phyloP scores from a whole-genome alignment of 1,140 invertebrate species.

The Brachionus calyciflorus region DNA sequence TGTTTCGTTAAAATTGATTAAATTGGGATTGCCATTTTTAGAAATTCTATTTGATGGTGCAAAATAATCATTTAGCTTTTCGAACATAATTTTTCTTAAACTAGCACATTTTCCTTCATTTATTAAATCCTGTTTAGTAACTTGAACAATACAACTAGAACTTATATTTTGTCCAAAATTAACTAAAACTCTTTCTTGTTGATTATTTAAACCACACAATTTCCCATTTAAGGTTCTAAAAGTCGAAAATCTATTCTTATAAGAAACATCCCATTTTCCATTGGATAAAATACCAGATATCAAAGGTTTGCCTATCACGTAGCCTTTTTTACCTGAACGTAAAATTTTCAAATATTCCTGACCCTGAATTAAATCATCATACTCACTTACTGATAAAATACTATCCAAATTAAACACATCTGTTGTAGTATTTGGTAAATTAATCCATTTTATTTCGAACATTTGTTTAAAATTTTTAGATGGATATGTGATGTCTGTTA shows the following conservation, averaged over 20 bases:
- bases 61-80: slow-evolving; percentile 44
- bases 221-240: slow-evolving; percentile 28
- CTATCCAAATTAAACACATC: not conserved
- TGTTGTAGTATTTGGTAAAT: not conserved
- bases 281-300: slow-evolving; percentile 2
- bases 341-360: not conserved
- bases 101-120: not conserved
- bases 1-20: not conserved
- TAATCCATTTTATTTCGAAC: slow-evolving; percentile 38
- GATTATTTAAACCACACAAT: not conserved
- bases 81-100: slow-evolving; percentile 4
- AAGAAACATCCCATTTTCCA: not conserved
- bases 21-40: slow-evolving; percentile 33
- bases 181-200: slow-evolving; percentile 9
- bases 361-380: slow-evolving; percentile 3
- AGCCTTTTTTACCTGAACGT: not conserved
- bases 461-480: slow-evolving; percentile 23
- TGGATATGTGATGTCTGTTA: not conserved
- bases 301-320: not conserved
- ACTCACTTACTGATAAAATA: not conserved
- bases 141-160: slow-evolving; percentile 27
- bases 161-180: slow-evolving; percentile 24
- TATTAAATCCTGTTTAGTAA: slow-evolving; percentile 8
- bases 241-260: not conserved
- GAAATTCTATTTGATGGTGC: slow-evolving; percentile 4